These are phyloP conservation scores for Conus ventricosus DNA, from an alignment of 1,140 invertebrate genomes.

Conservation along the genomic window DNA sequence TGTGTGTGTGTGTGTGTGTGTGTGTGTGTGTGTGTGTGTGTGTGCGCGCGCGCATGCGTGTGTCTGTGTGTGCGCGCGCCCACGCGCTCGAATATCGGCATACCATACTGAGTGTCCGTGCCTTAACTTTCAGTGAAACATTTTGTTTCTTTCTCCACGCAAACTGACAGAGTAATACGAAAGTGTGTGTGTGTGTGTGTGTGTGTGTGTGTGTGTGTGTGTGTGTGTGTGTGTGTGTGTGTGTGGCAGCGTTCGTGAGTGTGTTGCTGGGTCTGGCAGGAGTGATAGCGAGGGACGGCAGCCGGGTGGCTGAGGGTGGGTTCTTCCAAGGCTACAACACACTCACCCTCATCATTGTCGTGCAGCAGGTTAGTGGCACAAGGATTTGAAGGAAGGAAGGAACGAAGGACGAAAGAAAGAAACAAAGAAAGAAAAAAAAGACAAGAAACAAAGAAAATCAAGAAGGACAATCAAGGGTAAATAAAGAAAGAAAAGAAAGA, in stretches of 20 bases:
- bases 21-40: constrained; percentile 1
- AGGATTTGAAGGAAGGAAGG: no score
- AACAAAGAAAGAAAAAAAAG: no score
- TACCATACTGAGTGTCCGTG: no score
- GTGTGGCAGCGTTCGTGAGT: constrained; percentile 72
- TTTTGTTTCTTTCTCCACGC: no score
- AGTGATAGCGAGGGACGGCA: constrained; percentile 76
- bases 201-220: not conserved
- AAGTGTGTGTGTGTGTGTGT: not conserved
- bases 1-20: not conserved
- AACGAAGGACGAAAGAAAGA: no score
- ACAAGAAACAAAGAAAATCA: no score
- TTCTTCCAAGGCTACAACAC: constrained; percentile 79
- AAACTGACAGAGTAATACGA: no score
- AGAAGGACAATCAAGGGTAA: no score
- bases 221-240: not conserved
- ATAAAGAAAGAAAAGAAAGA: no score
- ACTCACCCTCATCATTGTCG: constrained; percentile 75
- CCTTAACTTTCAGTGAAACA: no score
- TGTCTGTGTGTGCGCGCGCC: not conserved
- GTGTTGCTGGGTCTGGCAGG: constrained; percentile 76
- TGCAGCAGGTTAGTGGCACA: constrained; percentile 59
- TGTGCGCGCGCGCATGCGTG: not conserved
- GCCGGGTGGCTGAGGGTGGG: constrained; percentile 75
- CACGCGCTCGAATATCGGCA: no score